Base-by-base conservation (phyloP, 2,797 vertebrate species). In the Tympanoctomys barrerae region DNA sequence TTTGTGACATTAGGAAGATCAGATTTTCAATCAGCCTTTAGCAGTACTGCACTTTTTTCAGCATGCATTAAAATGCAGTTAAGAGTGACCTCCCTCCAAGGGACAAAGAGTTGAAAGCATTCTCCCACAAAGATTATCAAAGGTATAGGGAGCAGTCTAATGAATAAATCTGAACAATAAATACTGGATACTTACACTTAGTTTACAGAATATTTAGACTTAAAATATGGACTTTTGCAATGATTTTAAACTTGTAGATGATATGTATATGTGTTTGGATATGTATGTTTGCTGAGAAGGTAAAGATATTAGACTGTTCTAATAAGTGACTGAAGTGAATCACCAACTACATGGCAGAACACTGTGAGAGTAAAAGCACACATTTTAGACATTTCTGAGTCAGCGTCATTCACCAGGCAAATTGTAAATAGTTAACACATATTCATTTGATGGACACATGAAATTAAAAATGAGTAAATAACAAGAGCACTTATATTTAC, bases 21-120 rank as follows among this genome's bases (percentile, higher is more conserved):
- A 90, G 79, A 95, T 96, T 98, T 97, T 96, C 95, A 97, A 94
- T 96, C 93, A 97, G 94, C 18, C 57, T 92, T 97, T 52, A 94
- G 61, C 86, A 91, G 89, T 91, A 88, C 73, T 96, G 78, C 19
- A n/a, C 80, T 90, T 96, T 88, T 87, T 90, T 33, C 62, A 90
- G 88, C 26, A 94, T 24, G 87, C 64, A 96, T 96, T 96, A 97
- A 96, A 97, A 97, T 92, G 54, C 62, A 96, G 57, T 96, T 90
- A 85, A 85, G 33, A 96, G 33, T 96, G 89, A 94, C 57, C 94
- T 97, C 91, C 70, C 33, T 97, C 33, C 52, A 94, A 81, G 54
- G 31, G 57, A 90, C 64, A 97, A 68, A 93, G 59, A 80, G 39
- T 70, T 68, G 70, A 83, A 95, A 77, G 42, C 39, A 24, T 90